Conservation (phyloP, 2,888 invertebrate species). For the Zaprionus bogoriensis region DNA sequence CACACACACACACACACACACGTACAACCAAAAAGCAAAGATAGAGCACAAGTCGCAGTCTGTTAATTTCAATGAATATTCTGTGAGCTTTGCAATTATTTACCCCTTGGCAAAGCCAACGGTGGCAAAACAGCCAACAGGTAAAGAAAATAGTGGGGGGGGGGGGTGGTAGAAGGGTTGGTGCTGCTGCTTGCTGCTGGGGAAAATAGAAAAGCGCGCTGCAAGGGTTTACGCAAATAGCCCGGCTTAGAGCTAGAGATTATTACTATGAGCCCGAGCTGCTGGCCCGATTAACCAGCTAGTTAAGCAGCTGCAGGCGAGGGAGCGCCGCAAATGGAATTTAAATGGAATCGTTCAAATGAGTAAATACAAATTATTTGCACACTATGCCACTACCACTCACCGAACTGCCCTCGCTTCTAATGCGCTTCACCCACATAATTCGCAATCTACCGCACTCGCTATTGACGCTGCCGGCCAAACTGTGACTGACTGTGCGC, state of each 20-base stretch:
- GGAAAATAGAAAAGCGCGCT: neutral
- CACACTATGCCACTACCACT: neutral
- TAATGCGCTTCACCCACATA: constrained; percentile 6
- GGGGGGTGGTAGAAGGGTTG: no score
- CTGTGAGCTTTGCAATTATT: constrained; percentile 63
- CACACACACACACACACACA: constrained; percentile 10
- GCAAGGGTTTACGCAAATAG: neutral
- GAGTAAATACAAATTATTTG: neutral
- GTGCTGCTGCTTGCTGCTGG: no score
- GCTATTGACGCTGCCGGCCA: constrained; percentile 45
- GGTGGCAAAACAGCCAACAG: neutral
- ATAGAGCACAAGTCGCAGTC: constrained; percentile 18
- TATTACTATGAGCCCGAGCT: neutral
- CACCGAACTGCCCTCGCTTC: constrained; percentile 17
- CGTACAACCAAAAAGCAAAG: constrained; percentile 7
- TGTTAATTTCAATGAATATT: constrained; percentile 70
- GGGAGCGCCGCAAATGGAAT: neutral
- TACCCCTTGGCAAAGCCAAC: constrained; percentile 25
- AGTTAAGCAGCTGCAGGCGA: neutral
- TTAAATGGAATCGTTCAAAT: neutral
- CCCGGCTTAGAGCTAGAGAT: neutral
- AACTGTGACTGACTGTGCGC: constrained; percentile 13
- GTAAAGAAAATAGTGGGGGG: neutral
- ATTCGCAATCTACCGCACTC: constrained; percentile 25
- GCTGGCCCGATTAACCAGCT: neutral